Conservation (phyloP, 2,113 vertebrate genomes). For the cat (Felis catus) region F.catus_Fca126_mat1.0 CM031420.1:22724001-22724500, state of each 20-base stretch:
- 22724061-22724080: background rate
- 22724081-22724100: constrained; percentile 45
- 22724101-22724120: background rate
- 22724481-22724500: background rate
- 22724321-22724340: background rate
- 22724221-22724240: background rate
- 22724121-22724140: background rate
- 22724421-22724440: background rate
- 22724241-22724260: background rate
- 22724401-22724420: constrained; percentile 1
- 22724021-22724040: constrained; percentile 73
- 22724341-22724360: background rate
- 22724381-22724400: background rate
- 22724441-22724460: background rate
- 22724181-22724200: background rate
- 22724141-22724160: background rate
- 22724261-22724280: background rate
- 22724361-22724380: background rate
- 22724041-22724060: constrained; percentile 63
- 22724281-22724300: background rate
- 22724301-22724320: background rate
- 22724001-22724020: constrained; percentile 67
- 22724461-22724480: background rate
- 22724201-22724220: background rate
- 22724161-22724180: background rate